A percentile compares a stretch with the other conserved stretches of the same genome.
Conservation (phyloP, 2,888 invertebrate genomes). For the Chrysolina oricalcia region DNA sequence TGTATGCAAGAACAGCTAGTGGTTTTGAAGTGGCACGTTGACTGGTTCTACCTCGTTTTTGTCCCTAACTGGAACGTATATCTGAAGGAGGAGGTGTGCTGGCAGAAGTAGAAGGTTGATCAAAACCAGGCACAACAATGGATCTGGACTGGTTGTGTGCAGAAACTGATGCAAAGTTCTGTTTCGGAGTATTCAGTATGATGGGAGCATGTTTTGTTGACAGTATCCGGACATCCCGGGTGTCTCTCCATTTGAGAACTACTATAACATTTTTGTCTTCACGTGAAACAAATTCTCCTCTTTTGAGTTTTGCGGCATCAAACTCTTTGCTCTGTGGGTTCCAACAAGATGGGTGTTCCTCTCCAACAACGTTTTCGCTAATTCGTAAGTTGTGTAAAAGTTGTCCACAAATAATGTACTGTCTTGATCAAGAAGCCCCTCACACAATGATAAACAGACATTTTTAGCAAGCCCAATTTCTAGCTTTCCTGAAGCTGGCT, state of each 20-base stretch:
- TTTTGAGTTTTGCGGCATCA: slow-evolving; percentile 53
- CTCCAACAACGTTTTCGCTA: slow-evolving; percentile 47
- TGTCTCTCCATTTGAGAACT: slow-evolving; percentile 62
- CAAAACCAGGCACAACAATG: background rate
- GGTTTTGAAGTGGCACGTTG: background rate
- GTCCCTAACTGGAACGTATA: background rate
- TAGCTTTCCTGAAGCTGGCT: no score
- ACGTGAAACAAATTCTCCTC: slow-evolving; percentile 56
- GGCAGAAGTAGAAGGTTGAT: background rate
- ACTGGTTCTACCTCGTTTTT: no score
- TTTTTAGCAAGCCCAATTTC: slow-evolving; percentile 34
- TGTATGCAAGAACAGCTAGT: slow-evolving; percentile 32
- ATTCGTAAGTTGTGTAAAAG: slow-evolving; percentile 57
- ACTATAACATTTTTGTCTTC: slow-evolving; percentile 63
- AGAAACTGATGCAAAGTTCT: no score
- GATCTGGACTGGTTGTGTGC: background rate
- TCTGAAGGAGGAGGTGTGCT: no score
- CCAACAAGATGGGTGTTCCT: no score
- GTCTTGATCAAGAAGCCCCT: background rate
- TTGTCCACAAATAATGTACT: background rate
- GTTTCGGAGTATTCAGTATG: slow-evolving; percentile 1
- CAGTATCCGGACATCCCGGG: slow-evolving; percentile 61
- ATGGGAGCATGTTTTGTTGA: slow-evolving; percentile 65
- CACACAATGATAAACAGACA: slow-evolving; percentile 25
- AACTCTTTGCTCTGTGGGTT: slow-evolving; percentile 56